Conservation (phyloP, 2,797 vertebrate genomes). For the Epinephelus awoara region DNA sequence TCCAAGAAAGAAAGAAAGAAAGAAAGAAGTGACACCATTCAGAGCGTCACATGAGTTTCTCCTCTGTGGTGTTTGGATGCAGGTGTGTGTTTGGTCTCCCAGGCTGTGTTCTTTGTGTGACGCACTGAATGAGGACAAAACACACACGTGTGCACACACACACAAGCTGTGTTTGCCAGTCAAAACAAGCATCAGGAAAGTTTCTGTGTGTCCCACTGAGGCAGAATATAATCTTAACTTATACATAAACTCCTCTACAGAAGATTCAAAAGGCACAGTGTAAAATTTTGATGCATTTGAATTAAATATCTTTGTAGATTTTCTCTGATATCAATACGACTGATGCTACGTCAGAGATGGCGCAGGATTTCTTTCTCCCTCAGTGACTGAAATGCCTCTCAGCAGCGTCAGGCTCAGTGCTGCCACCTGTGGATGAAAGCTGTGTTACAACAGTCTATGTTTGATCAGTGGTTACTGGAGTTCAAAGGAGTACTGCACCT, state of each 20-base stretch:
- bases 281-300: too few species aligned
- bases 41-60: slow-evolving; percentile 64
- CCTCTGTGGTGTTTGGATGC: slow-evolving; percentile 68
- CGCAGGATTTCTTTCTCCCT: too few species aligned
- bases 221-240: not conserved
- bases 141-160: slow-evolving; percentile 33
- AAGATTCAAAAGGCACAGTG: too few species aligned
- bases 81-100: slow-evolving; percentile 72
- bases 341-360: too few species aligned
- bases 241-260: not conserved
- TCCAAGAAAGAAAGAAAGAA: slow-evolving; percentile 40
- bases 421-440: not conserved
- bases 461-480: too few species aligned
- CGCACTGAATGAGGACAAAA: slow-evolving; percentile 50
- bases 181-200: too few species aligned
- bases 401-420: not conserved
- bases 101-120: slow-evolving; percentile 60
- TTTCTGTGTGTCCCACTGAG: slow-evolving; percentile 3
- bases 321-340: too few species aligned
- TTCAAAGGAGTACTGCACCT: too few species aligned
- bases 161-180: slow-evolving; percentile 35
- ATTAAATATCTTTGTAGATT: too few species aligned
- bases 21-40: slow-evolving; percentile 74
- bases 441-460: not conserved
- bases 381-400: too few species aligned